Percentiles rank a stretch among this genome's conserved stretches.
phyloP scores from a whole-genome alignment of 2,888 invertebrate genomes.

The Heliconius erato region DNA sequence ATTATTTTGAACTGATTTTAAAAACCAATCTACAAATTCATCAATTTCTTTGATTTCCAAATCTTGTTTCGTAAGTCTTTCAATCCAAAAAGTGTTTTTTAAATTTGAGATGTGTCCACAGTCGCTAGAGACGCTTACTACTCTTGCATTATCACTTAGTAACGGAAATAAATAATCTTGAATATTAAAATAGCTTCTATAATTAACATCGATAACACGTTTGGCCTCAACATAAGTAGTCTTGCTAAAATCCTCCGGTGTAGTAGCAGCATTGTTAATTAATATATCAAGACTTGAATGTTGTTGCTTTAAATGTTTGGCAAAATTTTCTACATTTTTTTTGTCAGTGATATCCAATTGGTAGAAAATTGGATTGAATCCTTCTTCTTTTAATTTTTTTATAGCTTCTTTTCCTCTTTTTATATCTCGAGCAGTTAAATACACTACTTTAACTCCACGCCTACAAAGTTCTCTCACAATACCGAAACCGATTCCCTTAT shows the following conservation, averaged over 20 bases:
- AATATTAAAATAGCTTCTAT: slow-evolving; percentile 54
- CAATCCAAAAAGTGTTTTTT: slow-evolving; percentile 55
- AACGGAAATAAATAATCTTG: slow-evolving; percentile 57
- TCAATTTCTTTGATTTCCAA: slow-evolving; percentile 53
- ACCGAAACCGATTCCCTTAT: slow-evolving; percentile 88
- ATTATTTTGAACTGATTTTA: slow-evolving; percentile 54
- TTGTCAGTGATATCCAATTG: slow-evolving; percentile 58
- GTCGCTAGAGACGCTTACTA: slow-evolving; percentile 55
- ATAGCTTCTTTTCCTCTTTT: slow-evolving; percentile 84
- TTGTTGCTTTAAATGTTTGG: slow-evolving; percentile 54
- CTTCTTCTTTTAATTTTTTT: slow-evolving; percentile 78
- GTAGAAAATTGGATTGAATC: slow-evolving; percentile 66
- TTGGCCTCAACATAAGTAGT: slow-evolving; percentile 58
- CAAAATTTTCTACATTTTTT: slow-evolving; percentile 56
- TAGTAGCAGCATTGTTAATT: slow-evolving; percentile 60
- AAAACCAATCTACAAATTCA: slow-evolving; percentile 57
- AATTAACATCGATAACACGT: slow-evolving; percentile 57
- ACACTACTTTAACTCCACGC: slow-evolving; percentile 87
- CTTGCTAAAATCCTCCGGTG: slow-evolving; percentile 47
- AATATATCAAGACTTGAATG: slow-evolving; percentile 60
- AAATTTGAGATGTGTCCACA: slow-evolving; percentile 57
- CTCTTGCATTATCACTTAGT: slow-evolving; percentile 56
- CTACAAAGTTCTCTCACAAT: slow-evolving; percentile 87
- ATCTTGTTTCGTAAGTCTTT: slow-evolving; percentile 54
- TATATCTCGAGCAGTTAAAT: slow-evolving; percentile 87